Conservation (phyloP, 64 coral and sea anemone genomes). For the Actinia tenebrosa region DNA sequence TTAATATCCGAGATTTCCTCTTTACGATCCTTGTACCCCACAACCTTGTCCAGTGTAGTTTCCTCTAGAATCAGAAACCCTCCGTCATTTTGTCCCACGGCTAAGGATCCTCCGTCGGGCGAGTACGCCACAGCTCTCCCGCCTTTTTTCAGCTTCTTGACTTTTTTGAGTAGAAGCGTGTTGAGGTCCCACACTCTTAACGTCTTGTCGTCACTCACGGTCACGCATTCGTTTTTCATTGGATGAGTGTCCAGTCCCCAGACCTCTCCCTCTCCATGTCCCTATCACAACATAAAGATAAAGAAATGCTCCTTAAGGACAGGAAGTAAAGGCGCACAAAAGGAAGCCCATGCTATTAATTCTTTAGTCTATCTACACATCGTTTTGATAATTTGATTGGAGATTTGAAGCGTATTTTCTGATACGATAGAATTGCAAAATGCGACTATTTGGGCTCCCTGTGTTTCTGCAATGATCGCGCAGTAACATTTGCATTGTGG, state of each 20-base stretch:
- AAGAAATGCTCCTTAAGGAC: too few relatives aligned
- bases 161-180: slow-evolving; percentile 78
- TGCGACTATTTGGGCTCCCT: too few relatives aligned
- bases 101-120: slow-evolving; percentile 68
- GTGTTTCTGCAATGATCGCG: too few relatives aligned
- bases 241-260: slow-evolving; percentile 99
- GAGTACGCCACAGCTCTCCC: slow-evolving; percentile 90
- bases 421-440: too few relatives aligned
- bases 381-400: too few relatives aligned
- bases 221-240: slow-evolving; percentile 79
- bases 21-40: slow-evolving; percentile 85
- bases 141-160: slow-evolving; percentile 89
- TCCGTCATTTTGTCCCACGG: slow-evolving; percentile 95
- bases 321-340: too few relatives aligned
- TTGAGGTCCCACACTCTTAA: slow-evolving; percentile 90
- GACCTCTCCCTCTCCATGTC: slow-evolving; percentile 92
- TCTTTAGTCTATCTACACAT: too few relatives aligned
- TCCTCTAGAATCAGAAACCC: slow-evolving; percentile 83
- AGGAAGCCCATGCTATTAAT: too few relatives aligned
- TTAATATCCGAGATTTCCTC: slow-evolving; percentile 91
- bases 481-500: too few relatives aligned
- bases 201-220: slow-evolving; percentile 95
- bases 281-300: slow-evolving; percentile 14
- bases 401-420: too few relatives aligned
- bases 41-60: slow-evolving; percentile 66